Base-by-base conservation (phyloP, 2,797 vertebrate genomes). In the Tenualosa ilisha region DNA sequence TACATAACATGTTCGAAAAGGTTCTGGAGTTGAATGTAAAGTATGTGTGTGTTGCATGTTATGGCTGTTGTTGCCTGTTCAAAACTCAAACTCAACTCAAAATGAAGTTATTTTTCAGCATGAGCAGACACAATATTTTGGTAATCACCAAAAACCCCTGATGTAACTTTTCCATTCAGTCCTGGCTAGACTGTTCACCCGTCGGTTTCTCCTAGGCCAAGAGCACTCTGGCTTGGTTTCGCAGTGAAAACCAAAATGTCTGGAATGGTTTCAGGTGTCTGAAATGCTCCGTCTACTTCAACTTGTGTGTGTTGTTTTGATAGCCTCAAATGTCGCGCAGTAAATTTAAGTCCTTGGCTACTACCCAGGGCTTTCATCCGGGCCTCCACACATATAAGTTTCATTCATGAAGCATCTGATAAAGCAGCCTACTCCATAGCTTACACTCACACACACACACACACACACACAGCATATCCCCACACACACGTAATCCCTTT, bases 231-330 rank as follows among this genome's bases (percentile, higher is more conserved):
- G 83, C 37, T 89, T 87, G 88, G 81, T 84, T 88, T 88, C 88
- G 86, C 87, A 87, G 13, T 87, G 84, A 61, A 85, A 90, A 86
- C 89, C 89, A 88, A 87, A 84, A 90, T 37, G 89, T 89, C 89
- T 94, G 91, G 91, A 92, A 82, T 40, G 37, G 84, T 46, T 90
- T 89, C 86, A 91, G 89, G 89, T 91, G 89, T 88, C 86, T 86
- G 65, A 82, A 85, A 84, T 75, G 85, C 72, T 82, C 31, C 22
- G 83, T 86, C 68, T 72, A 63, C 84, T 87, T 88, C 86, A 86
- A 53, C 84, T 85, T 43, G 37, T 85, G 61, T 82, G 81, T 68
- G 51, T 59, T 59, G 82, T 82, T 26, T 31, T 49, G 83, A 79
- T 79, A 79, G 72, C 72, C 22, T 79, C 40, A 40, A 79, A 79